These are phyloP conservation scores for Morus bassanus DNA, from an alignment of 2,797 vertebrate genomes.

Conservation along the genomic window DNA sequence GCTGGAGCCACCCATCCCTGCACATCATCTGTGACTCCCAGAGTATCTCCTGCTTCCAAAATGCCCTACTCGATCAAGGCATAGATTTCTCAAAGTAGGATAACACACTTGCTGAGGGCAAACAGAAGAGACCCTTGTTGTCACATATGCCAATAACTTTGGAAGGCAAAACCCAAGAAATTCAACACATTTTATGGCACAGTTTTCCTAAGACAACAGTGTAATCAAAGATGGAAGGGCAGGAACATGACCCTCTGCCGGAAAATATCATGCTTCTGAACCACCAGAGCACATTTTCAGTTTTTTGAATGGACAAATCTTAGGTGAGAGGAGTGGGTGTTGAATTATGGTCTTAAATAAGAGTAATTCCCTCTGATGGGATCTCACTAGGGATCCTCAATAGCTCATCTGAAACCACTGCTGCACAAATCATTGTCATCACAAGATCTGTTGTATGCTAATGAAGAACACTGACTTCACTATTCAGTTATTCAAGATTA, in stretches of 20 bases:
- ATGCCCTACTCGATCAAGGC: fast-evolving
- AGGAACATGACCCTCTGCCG: neutral
- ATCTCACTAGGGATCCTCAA: slow-evolving; percentile 18
- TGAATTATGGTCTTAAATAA: neutral
- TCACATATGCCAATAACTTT: neutral
- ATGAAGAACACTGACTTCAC: neutral
- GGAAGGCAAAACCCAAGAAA: neutral
- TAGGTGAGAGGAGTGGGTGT: neutral
- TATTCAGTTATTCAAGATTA: neutral
- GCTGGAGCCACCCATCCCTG: neutral
- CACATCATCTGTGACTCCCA: neutral
- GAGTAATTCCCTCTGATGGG: neutral
- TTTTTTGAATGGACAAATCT: neutral
- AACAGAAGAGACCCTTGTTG: neutral
- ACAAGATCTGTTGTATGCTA: neutral
- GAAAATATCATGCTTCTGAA: neutral
- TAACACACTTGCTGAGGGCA: fast-evolving
- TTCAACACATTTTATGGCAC: neutral
- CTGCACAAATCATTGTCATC: neutral
- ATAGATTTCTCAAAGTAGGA: neutral
- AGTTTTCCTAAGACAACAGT: neutral
- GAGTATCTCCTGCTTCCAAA: neutral
- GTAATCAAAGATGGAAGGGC: neutral
- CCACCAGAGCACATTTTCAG: neutral
- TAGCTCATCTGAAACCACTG: neutral